phyloP scores from a whole-genome alignment of 2,888 invertebrate species.

The Disparrhopalites patrizii region DNA sequence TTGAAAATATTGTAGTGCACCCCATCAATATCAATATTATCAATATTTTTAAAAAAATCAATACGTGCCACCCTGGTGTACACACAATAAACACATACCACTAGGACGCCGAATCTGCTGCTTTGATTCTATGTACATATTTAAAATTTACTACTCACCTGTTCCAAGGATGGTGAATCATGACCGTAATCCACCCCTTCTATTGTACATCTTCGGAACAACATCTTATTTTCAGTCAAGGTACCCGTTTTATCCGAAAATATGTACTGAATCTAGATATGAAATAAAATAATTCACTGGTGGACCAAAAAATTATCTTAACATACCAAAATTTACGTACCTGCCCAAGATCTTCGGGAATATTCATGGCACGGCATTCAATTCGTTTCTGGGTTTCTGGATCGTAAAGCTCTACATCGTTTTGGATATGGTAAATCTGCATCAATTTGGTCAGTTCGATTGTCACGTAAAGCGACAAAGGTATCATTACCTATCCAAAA shows the following conservation, averaged over 20 bases:
- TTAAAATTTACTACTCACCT: constrained; percentile 4
- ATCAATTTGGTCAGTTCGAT: constrained; percentile 93
- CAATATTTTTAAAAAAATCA: no score
- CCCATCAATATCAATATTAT: no score
- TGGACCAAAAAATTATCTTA: not conserved
- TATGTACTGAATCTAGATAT: constrained; percentile 69
- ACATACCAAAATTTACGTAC: constrained; percentile 51
- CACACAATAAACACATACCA: no score
- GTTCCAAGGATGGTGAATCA: constrained; percentile 59
- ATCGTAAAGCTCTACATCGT: constrained; percentile 84
- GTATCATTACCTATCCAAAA: constrained; percentile 87
- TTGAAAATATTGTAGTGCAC: no score
- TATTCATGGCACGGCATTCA: constrained; percentile 91
- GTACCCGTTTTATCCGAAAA: constrained; percentile 99
- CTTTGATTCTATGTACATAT: no score
- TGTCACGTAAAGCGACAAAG: constrained; percentile 92
- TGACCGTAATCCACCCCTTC: constrained; percentile 87
- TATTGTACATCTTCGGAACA: constrained; percentile 85
- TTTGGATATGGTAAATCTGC: constrained; percentile 92
- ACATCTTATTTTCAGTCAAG: constrained; percentile 95
- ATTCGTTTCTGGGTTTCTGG: constrained; percentile 72
- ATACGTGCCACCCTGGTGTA: no score
- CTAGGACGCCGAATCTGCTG: no score
- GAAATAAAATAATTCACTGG: not conserved
- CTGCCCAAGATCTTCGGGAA: constrained; percentile 96